These are phyloP conservation scores for Bambusicola thoracicus DNA, from an alignment of 2,113 vertebrate genomes.

Conservation along the genomic window DNA sequence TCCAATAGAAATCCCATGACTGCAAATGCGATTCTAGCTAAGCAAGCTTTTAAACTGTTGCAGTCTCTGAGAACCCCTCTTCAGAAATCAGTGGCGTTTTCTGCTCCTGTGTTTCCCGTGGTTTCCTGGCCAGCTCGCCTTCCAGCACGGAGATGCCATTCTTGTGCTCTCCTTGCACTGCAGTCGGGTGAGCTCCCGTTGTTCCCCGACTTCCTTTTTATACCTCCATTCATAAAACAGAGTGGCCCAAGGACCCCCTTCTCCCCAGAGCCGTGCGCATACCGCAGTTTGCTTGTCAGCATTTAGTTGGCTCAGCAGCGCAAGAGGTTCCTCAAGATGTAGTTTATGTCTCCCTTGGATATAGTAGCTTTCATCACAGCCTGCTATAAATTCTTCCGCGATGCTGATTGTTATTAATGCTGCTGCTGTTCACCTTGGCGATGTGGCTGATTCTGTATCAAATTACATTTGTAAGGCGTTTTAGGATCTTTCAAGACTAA, in stretches of 20 bases:
- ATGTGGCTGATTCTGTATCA: background rate
- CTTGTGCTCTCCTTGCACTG: accelerated
- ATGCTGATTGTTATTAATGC: background rate
- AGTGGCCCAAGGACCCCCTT: background rate
- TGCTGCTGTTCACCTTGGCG: background rate
- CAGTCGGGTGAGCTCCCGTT: background rate
- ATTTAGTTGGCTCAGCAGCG: constrained; percentile 3
- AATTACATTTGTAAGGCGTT: constrained; percentile 17
- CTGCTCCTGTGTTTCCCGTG: background rate
- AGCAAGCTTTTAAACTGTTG: constrained; percentile 39
- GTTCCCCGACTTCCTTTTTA: background rate
- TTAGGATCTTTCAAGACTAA: background rate
- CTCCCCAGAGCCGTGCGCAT: background rate
- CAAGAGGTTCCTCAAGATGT: constrained; percentile 1
- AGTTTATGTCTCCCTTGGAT: background rate
- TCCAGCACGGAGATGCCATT: background rate
- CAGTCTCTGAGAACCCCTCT: background rate
- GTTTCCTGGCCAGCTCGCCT: background rate
- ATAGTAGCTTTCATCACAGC: background rate
- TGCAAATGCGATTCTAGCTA: constrained; percentile 34
- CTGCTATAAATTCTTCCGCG: background rate
- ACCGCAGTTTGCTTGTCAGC: background rate
- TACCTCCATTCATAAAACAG: constrained; percentile 29
- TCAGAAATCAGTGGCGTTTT: constrained; percentile 1
- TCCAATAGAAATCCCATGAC: background rate